A percentile compares a stretch with the other conserved stretches of the same genome.
Conservation (phyloP, 2,888 invertebrate genomes). For the Nycteola revayana region DNA sequence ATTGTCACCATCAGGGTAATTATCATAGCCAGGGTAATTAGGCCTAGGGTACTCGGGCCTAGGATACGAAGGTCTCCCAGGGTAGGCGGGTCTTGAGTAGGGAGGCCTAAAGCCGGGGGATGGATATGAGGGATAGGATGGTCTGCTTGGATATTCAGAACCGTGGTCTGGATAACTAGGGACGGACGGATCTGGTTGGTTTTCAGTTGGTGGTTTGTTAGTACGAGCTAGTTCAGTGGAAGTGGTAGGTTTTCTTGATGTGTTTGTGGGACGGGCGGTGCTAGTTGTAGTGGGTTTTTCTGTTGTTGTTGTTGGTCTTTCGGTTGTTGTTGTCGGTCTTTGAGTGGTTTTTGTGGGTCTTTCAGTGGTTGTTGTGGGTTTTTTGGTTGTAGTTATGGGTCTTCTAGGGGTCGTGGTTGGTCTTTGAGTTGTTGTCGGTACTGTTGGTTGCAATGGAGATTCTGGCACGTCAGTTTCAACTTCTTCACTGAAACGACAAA, state of each 20-base stretch:
- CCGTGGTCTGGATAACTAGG: slow-evolving; percentile 11
- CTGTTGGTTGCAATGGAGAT: slow-evolving; percentile 18
- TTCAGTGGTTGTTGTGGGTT: slow-evolving; percentile 9
- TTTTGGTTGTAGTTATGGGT: slow-evolving; percentile 3
- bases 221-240: slow-evolving; percentile 33
- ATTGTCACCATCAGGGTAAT: slow-evolving; percentile 5
- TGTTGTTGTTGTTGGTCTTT: slow-evolving; percentile 4
- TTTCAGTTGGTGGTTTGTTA: slow-evolving; percentile 22
- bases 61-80: slow-evolving; percentile 13
- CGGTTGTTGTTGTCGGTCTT: slow-evolving; percentile 6
- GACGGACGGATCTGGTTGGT: slow-evolving; percentile 2
- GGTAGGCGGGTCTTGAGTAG: slow-evolving; percentile 18
- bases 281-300: slow-evolving; percentile 5
- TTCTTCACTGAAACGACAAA: slow-evolving; percentile 43
- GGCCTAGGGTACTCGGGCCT: slow-evolving; percentile 14
- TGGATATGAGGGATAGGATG: no score
- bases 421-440: slow-evolving; percentile 15
- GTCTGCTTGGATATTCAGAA: slow-evolving; percentile 23
- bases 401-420: slow-evolving; percentile 12
- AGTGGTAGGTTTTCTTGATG: slow-evolving; percentile 26
- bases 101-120: slow-evolving; percentile 17
- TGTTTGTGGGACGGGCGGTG: slow-evolving; percentile 15
- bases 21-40: slow-evolving; percentile 4
- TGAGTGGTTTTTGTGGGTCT: slow-evolving; percentile 14
- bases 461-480: slow-evolving; percentile 29